A percentile compares a stretch with the other conserved stretches of the same genome.
These are phyloP conservation scores for Cephalotes varians DNA, from an alignment of 2,888 invertebrate species.

Conservation along the genomic window DNA sequence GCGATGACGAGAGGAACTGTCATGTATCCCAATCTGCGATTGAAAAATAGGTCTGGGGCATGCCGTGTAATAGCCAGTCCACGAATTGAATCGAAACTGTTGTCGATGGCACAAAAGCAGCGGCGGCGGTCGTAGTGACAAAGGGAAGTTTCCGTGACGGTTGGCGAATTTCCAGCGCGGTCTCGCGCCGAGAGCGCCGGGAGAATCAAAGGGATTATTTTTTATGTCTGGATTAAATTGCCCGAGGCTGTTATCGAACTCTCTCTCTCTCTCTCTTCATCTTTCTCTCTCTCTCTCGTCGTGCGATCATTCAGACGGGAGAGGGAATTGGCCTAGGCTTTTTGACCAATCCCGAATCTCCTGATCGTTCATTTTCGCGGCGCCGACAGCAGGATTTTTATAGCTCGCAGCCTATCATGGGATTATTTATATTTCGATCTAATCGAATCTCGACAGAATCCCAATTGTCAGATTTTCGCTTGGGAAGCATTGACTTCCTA, in stretches of 20 bases:
- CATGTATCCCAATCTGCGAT: neutral
- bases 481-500: neutral
- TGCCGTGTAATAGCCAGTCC: constrained; percentile 28
- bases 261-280: neutral
- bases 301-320: constrained; percentile 67
- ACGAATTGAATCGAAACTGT: constrained; percentile 51
- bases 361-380: constrained; percentile 16
- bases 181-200: constrained; percentile 38
- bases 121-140: constrained; percentile 21
- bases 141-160: constrained; percentile 62
- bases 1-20: neutral
- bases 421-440: constrained; percentile 45
- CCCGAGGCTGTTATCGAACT: constrained; percentile 67
- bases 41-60: constrained; percentile 38
- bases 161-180: constrained; percentile 69
- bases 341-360: constrained; percentile 64
- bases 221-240: constrained; percentile 76
- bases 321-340: constrained; percentile 67
- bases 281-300: constrained; percentile 44
- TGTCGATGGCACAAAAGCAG: constrained; percentile 48
- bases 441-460: constrained; percentile 30
- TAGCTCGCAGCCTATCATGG: constrained; percentile 6
- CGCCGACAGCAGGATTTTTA: constrained; percentile 40
- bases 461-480: neutral
- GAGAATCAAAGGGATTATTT: constrained; percentile 74